A percentile compares a stretch with the other conserved stretches of the same genome.
These are phyloP conservation scores for Ochotona curzoniae DNA, from an alignment of 2,113 vertebrate genomes.

Conservation along the genomic window DNA sequence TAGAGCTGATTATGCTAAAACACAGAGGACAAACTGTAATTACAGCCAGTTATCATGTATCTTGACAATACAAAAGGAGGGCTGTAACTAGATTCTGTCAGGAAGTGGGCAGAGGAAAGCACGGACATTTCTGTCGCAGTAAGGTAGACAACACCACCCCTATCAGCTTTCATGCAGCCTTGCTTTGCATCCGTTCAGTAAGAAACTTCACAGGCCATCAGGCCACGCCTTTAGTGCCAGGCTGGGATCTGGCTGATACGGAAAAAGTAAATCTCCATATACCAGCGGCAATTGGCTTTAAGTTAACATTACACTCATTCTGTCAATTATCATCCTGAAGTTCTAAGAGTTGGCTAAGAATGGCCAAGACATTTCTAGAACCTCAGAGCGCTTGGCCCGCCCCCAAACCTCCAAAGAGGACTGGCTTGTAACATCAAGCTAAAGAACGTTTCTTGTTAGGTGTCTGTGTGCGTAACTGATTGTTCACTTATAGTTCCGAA, in stretches of 20 bases:
- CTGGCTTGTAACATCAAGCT: no score
- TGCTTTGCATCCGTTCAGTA: background rate
- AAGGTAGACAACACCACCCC: background rate
- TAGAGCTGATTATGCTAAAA: background rate
- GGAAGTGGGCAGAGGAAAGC: background rate
- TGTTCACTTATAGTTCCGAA: no score
- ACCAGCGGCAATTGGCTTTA: conserved; percentile 4
- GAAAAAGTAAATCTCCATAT: conserved; percentile 3
- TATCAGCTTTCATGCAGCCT: background rate
- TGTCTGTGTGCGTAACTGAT: no score
- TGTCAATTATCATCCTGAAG: background rate
- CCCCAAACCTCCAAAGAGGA: no score
- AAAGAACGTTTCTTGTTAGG: no score
- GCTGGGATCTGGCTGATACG: background rate
- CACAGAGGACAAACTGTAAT: background rate
- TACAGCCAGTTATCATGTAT: background rate
- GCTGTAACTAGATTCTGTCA: background rate
- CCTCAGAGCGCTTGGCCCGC: no score
- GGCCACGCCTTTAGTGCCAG: background rate
- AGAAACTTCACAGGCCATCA: conserved; percentile 1
- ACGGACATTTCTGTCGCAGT: background rate
- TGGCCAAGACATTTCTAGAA: conserved; percentile 9
- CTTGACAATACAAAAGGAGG: background rate
- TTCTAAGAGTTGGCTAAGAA: conserved; percentile 37
- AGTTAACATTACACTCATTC: background rate